Percentiles rank a stretch among this genome's conserved stretches.
These are phyloP conservation scores for Colinus virginianus DNA, from an alignment of 2,113 vertebrate genomes.

Conservation along the genomic window DNA sequence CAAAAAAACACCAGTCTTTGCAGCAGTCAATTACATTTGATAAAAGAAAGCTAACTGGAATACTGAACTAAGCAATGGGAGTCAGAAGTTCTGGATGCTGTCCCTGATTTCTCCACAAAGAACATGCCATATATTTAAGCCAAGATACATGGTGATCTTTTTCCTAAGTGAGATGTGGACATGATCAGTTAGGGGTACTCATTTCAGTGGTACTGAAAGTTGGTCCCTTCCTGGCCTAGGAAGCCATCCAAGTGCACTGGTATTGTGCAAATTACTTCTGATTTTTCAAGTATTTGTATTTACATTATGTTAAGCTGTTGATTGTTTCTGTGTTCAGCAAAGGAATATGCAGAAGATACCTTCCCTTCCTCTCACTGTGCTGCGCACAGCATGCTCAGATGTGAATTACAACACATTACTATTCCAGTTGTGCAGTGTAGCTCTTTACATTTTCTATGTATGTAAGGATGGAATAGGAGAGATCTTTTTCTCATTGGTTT, in stretches of 20 bases:
- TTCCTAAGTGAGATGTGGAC: constrained; percentile 13
- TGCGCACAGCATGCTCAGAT: not conserved
- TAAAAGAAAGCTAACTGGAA: constrained; percentile 29
- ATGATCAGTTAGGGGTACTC: not conserved
- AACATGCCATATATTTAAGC: constrained; percentile 43
- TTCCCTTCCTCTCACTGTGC: not conserved
- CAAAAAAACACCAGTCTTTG: constrained; percentile 36
- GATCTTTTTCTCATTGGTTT: not conserved
- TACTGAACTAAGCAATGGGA: constrained; percentile 37
- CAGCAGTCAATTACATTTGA: constrained; percentile 66
- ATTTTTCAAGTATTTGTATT: not conserved
- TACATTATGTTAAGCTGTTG: not conserved
- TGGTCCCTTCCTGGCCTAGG: accelerated
- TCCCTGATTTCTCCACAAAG: constrained; percentile 47
- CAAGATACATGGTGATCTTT: not conserved
- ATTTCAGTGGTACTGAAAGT: not conserved
- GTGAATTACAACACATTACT: too few relatives aligned
- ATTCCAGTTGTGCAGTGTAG: not conserved
- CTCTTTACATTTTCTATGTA: not conserved
- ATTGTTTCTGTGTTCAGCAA: not conserved
- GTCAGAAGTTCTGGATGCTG: constrained; percentile 31
- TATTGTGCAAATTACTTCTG: not conserved
- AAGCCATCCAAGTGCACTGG: not conserved
- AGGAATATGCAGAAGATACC: not conserved
- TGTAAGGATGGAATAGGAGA: not conserved